Conservation (phyloP, 2,113 vertebrate species). For the Albula glossodonta region DNA sequence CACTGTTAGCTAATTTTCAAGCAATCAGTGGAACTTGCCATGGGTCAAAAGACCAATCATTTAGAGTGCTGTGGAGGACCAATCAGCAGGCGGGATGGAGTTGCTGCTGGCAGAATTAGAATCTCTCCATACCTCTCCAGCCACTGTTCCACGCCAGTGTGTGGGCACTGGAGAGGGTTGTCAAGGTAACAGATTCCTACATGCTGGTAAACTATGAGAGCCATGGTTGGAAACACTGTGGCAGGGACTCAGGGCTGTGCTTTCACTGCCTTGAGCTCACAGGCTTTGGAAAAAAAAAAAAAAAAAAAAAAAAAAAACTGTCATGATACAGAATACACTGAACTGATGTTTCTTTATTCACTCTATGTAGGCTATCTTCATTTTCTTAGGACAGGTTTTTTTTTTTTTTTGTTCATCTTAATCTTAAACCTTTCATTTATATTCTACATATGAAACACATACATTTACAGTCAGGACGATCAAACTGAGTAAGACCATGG, state of each 20-base stretch:
- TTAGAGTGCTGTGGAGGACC: neutral
- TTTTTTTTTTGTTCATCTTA: no score
- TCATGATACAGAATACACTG: no score
- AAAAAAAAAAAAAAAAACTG: no score
- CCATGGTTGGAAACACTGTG: neutral
- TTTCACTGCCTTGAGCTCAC: neutral
- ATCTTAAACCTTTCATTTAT: no score
- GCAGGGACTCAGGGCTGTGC: neutral
- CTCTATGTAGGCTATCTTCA: no score
- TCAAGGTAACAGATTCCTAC: conserved; percentile 28
- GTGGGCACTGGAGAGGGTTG: conserved; percentile 30
- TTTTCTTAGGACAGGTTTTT: no score
- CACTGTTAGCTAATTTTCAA: neutral
- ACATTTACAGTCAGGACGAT: no score
- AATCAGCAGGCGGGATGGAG: conserved; percentile 1
- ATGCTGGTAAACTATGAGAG: conserved; percentile 6
- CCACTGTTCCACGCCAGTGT: neutral
- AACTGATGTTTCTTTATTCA: no score
- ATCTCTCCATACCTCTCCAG: conserved; percentile 18
- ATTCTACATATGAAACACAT: no score
- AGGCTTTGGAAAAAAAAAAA: neutral
- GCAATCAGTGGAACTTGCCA: neutral
- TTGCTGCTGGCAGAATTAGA: neutral
- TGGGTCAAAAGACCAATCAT: neutral
- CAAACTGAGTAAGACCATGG: no score